Evolutionary conservation across 2,888 invertebrate species (phyloP), one percentile per base, ranked within the genome.

Genomic region (Chorisops tibialis): DNA sequence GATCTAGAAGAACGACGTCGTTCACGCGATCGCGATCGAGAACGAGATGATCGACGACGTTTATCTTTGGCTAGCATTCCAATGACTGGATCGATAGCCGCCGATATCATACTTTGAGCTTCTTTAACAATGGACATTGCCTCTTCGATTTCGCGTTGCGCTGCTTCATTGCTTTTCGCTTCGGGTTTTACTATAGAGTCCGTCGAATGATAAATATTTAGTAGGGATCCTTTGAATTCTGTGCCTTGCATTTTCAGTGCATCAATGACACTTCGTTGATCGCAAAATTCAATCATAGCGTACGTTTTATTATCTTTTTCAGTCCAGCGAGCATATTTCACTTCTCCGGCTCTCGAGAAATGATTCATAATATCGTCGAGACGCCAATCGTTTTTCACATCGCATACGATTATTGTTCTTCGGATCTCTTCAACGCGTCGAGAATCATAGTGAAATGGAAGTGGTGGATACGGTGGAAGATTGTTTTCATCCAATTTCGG

Each of bases 101-200:
- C 96, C 0, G 94, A 92, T 66, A 97, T 94, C 71, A 96, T 84
- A 74, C 91, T 93, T 77, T 96, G 96, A 0, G 96, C 96, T 79
- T 97, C 96, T 74, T 95, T 95, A 0, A 96, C 95, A 66, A 96
- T 83, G 48, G 93, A 91, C 95, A 99, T 96, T 1, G 96, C 96
- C 76, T 96, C 96, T 76, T 96, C 96, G 61, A 97, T 95, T 80
- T 96, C 96, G 47, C 91, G 86, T 72, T 96, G 93, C 0, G 96
- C 96, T 1, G 94, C 95, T 75, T 96, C 95, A 74, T 95, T 95
- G 68, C 93, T 95, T 76, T 96, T 96, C 0, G 94, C 91, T 75
- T 94, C 94, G 0, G 96, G 96, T 72, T 93, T 93, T 1, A 87
- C 85, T 66, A 96, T 95, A 0, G 94, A 88, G 74, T 94, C 93